Conservation (phyloP, 1,140 invertebrate genomes). For the Trissolcus basalis region DNA sequence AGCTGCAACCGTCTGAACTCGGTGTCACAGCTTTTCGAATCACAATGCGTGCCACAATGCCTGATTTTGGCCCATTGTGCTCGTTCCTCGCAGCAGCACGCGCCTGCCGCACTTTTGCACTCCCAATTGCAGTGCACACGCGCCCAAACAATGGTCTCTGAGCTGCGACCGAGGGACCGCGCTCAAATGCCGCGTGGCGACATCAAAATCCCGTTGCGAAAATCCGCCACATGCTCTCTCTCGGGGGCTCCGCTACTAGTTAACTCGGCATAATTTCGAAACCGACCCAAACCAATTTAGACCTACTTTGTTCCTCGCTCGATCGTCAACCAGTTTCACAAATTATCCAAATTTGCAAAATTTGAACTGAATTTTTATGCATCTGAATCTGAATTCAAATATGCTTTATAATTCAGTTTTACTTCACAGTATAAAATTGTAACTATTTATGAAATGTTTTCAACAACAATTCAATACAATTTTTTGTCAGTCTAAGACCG, state of each 20-base stretch:
- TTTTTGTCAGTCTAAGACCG: too few relatives aligned
- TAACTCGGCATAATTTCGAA: conserved; percentile 40
- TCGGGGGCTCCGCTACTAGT: conserved; percentile 12
- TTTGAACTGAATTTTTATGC: too few relatives aligned
- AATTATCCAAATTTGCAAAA: background rate
- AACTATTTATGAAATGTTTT: too few relatives aligned
- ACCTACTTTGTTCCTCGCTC: conserved; percentile 7
- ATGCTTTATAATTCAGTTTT: too few relatives aligned
- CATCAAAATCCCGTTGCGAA: conserved; percentile 43
- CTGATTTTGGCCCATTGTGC: conserved; percentile 73
- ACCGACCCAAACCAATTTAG: conserved; percentile 37
- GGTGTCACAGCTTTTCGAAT: conserved; percentile 72
- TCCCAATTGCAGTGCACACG: conserved; percentile 39
- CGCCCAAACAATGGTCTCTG: conserved; percentile 26
- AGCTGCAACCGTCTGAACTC: conserved; percentile 69
- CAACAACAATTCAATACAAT: too few relatives aligned
- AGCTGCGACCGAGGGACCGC: conserved; percentile 1
- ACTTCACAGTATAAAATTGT: too few relatives aligned
- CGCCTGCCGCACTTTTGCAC: conserved; percentile 62
- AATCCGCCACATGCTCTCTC: conserved; percentile 53
- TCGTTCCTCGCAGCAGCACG: conserved; percentile 63
- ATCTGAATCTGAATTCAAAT: too few relatives aligned
- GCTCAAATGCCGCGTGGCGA: conserved; percentile 35
- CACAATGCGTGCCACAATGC: conserved; percentile 72
- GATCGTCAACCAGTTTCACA: background rate